Percentiles rank a stretch among this genome's conserved stretches.
These are phyloP conservation scores for Microplitis manilae DNA, from an alignment of 2,888 invertebrate genomes.

Conservation along the genomic window DNA sequence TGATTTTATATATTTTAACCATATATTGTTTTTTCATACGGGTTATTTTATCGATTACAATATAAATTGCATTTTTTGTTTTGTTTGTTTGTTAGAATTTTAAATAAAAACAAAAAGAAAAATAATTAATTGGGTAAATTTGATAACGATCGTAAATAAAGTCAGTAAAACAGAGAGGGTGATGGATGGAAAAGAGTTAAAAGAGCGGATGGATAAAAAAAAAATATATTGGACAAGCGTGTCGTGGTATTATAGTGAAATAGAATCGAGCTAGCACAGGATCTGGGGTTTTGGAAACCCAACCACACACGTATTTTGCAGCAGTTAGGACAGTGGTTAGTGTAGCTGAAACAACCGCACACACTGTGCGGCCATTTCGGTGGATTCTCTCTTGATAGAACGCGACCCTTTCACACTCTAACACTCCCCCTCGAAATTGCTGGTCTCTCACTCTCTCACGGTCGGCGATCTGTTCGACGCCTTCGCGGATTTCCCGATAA, in stretches of 20 bases:
- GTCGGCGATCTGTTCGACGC: conserved; percentile 47
- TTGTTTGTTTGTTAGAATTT: background rate
- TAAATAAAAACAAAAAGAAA: background rate
- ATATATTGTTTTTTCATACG: too few species aligned
- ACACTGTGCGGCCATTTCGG: conserved; percentile 32
- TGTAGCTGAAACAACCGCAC: conserved; percentile 30
- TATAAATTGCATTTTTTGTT: background rate
- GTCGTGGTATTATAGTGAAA: conserved; percentile 52
- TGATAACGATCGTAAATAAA: conserved; percentile 1
- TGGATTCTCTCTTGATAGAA: conserved; percentile 25
- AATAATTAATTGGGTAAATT: background rate
- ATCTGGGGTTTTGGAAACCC: conserved; percentile 58
- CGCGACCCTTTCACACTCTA: background rate
- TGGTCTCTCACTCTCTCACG: conserved; percentile 2
- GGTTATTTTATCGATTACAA: too few species aligned
- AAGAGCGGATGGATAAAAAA: background rate
- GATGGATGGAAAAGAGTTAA: background rate
- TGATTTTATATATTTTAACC: too few species aligned
- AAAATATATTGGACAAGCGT: conserved; percentile 15
- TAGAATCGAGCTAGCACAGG: conserved; percentile 46
- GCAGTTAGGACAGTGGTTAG: conserved; percentile 58
- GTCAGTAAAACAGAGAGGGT: background rate
- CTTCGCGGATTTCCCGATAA: conserved; percentile 68
- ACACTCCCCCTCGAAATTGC: background rate
- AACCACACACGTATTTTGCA: conserved; percentile 65